phyloP scores from a whole-genome alignment of 2,113 vertebrate species.

The Paracanthobrama guichenoti region DNA sequence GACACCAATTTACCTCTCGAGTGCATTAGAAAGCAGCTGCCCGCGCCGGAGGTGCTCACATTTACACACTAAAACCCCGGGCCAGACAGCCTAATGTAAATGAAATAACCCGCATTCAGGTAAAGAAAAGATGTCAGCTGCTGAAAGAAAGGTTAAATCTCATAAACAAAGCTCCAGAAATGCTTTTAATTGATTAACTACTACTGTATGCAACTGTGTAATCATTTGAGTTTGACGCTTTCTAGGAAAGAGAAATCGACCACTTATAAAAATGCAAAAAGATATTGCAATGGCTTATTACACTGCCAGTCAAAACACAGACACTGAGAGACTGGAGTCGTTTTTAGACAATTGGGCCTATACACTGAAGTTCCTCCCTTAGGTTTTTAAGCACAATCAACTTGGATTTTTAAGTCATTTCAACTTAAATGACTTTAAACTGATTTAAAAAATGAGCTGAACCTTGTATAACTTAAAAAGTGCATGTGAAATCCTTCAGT shows the following conservation, averaged over 20 bases:
- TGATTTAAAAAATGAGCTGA: too few relatives aligned
- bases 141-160: constrained; percentile 25
- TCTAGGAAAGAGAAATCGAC: constrained; percentile 68
- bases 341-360: too few relatives aligned
- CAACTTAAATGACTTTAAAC: too few relatives aligned
- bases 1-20: constrained; percentile 78
- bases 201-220: constrained; percentile 18
- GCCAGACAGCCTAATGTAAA: constrained; percentile 14
- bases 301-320: neutral
- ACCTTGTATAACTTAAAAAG: too few relatives aligned
- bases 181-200: constrained; percentile 35
- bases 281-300: neutral
- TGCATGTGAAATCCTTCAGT: neutral
- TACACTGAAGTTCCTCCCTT: neutral
- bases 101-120: constrained; percentile 1
- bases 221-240: constrained; percentile 37
- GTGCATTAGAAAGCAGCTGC: constrained; percentile 69
- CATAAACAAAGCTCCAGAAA: constrained; percentile 1
- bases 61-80: constrained; percentile 33
- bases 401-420: too few relatives aligned
- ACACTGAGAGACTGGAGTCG: neutral
- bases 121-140: neutral
- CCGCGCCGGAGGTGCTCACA: constrained; percentile 20
- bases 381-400: too few relatives aligned
- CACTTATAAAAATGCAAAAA: neutral